Conservation (phyloP, 2,797 vertebrate genomes). For the Helicolenus hilgendorfi region DNA sequence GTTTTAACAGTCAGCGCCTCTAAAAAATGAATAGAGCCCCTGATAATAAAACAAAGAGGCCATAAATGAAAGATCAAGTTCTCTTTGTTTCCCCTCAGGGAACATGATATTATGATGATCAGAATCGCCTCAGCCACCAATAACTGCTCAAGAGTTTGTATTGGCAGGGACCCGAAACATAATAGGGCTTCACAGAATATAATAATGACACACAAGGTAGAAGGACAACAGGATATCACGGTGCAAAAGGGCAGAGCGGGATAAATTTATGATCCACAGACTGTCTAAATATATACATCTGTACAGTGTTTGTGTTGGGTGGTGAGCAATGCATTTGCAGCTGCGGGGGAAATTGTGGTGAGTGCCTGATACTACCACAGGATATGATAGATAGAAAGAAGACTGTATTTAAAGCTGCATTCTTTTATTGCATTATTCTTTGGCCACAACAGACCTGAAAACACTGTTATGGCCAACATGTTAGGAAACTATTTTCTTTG, state of each 20-base stretch:
- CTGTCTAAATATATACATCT: constrained; percentile 34
- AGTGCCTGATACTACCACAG: not conserved
- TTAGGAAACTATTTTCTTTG: not conserved
- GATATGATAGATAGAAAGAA: not conserved
- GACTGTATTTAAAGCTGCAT: not conserved
- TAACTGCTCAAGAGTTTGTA: constrained; percentile 62
- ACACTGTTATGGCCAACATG: not conserved
- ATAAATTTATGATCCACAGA: constrained; percentile 35
- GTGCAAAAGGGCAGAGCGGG: not conserved
- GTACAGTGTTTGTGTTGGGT: constrained; percentile 19
- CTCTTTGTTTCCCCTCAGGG: constrained; percentile 44
- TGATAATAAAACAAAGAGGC: constrained; percentile 61
- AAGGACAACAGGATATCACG: constrained; percentile 50
- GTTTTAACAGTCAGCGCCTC: constrained; percentile 54
- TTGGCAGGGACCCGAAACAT: constrained; percentile 62
- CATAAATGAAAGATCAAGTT: constrained; percentile 58
- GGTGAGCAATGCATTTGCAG: constrained; percentile 5
- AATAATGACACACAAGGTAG: constrained; percentile 40
- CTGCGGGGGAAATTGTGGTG: constrained; percentile 21
- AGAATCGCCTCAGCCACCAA: constrained; percentile 54
- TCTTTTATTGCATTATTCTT: not conserved
- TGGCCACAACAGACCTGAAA: not conserved
- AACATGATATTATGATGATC: constrained; percentile 64
- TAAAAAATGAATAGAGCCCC: constrained; percentile 47
- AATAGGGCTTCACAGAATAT: constrained; percentile 45